phyloP scores from a whole-genome alignment of 2,888 invertebrate genomes.

The Melitaea athalia region DNA sequence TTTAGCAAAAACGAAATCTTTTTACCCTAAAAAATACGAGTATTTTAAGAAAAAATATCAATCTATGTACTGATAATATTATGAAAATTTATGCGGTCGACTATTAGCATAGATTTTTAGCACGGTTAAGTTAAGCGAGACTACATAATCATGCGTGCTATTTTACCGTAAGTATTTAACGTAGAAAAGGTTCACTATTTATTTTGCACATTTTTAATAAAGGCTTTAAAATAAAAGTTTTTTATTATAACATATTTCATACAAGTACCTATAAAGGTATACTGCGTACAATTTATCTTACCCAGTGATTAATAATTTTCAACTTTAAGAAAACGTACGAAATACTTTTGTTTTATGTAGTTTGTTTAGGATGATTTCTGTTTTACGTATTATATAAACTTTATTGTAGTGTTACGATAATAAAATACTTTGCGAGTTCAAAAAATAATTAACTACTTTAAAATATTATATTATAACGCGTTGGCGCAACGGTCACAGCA shows the following conservation, averaged over 20 bases:
- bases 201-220: conserved; percentile 9
- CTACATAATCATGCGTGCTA: neutral
- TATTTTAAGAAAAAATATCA: conserved; percentile 51
- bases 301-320: neutral
- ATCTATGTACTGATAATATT: conserved; percentile 47
- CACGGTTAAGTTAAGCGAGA: neutral
- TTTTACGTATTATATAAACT: no score
- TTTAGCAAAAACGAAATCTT: conserved; percentile 42
- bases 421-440: no score
- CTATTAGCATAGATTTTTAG: neutral
- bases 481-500: no score
- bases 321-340: no score
- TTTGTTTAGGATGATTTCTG: no score
- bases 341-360: no score
- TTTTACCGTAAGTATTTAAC: neutral
- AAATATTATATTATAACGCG: no score
- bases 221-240: neutral
- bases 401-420: no score
- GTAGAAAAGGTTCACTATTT: conserved; percentile 12
- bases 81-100: neutral
- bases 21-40: conserved; percentile 49
- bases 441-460: no score
- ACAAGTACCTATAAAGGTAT: no score
- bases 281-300: neutral
- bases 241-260: no score